Conservation (phyloP, 2,888 invertebrate species). For the Rhingia campestris region DNA sequence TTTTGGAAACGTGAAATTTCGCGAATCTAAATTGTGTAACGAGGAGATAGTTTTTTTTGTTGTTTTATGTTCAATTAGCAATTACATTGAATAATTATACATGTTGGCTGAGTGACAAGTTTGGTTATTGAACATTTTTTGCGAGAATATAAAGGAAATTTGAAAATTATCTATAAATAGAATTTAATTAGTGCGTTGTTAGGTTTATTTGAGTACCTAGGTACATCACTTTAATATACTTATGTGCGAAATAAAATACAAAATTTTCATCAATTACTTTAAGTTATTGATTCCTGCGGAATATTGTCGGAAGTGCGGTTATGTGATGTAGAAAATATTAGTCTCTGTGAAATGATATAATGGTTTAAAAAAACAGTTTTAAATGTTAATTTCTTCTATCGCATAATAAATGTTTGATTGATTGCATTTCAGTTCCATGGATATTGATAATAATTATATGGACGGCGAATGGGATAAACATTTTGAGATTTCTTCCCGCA, state of each 20-base stretch:
- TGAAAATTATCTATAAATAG: slow-evolving; percentile 43
- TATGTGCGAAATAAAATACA: not conserved
- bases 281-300: not conserved
- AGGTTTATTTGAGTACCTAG: slow-evolving; percentile 38
- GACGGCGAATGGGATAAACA: too few species aligned
- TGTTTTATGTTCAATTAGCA: not conserved
- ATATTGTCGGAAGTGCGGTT: too few species aligned
- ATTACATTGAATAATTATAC: not conserved
- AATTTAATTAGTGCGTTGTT: slow-evolving; percentile 58
- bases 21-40: not conserved
- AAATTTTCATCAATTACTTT: not conserved
- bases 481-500: too few species aligned
- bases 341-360: too few species aligned
- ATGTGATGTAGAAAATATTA: too few species aligned
- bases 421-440: too few species aligned
- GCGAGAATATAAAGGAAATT: slow-evolving; percentile 5
- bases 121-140: not conserved
- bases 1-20: too few species aligned
- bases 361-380: too few species aligned
- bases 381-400: too few species aligned
- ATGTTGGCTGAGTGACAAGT: not conserved
- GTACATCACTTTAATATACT: slow-evolving; percentile 28
- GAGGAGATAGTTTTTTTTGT: too few species aligned
- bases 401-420: too few species aligned
- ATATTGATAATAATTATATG: too few species aligned